phyloP scores from a whole-genome alignment of 2,113 vertebrate species.

The Ancistrus triradiatus region DNA sequence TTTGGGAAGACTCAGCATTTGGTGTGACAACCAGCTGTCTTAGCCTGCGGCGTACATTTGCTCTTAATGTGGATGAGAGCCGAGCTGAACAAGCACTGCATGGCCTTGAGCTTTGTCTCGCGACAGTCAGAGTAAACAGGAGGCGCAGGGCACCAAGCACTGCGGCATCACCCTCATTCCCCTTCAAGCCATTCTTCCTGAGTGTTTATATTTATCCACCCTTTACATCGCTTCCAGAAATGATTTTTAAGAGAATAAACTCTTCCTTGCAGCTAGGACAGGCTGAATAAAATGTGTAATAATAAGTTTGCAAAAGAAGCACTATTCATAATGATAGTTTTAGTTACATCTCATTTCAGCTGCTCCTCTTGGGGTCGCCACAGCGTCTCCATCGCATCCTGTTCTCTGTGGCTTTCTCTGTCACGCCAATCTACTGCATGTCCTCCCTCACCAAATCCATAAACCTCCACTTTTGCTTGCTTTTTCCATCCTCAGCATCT shows the following conservation, averaged over 20 bases:
- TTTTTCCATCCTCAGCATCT: too few species aligned
- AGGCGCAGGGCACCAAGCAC: not conserved
- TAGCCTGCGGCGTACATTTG: constrained; percentile 17
- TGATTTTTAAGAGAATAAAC: not conserved
- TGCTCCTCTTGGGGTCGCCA: too few species aligned
- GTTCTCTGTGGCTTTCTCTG: too few species aligned
- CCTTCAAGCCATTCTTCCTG: not conserved
- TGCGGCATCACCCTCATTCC: not conserved
- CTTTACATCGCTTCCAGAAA: not conserved
- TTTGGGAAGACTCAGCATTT: constrained; percentile 14
- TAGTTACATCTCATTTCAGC: too few species aligned
- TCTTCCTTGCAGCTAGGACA: too few species aligned
- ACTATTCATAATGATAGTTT: too few species aligned
- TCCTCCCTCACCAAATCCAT: too few species aligned
- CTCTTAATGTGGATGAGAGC: constrained; percentile 11
- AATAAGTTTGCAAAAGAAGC: too few species aligned
- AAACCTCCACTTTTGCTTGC: too few species aligned
- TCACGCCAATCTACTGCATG: too few species aligned
- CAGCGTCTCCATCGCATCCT: too few species aligned
- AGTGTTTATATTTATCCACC: not conserved
- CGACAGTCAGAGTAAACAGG: constrained; percentile 30
- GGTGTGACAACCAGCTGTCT: constrained; percentile 17
- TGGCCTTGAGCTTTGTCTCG: constrained; percentile 16
- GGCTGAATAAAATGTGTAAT: too few species aligned
- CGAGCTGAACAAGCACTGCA: not conserved